Evolutionary conservation across 2,888 invertebrate species (phyloP), one percentile per base, ranked within the genome.

Genomic region (Allophyes oxyacanthae): DNA sequence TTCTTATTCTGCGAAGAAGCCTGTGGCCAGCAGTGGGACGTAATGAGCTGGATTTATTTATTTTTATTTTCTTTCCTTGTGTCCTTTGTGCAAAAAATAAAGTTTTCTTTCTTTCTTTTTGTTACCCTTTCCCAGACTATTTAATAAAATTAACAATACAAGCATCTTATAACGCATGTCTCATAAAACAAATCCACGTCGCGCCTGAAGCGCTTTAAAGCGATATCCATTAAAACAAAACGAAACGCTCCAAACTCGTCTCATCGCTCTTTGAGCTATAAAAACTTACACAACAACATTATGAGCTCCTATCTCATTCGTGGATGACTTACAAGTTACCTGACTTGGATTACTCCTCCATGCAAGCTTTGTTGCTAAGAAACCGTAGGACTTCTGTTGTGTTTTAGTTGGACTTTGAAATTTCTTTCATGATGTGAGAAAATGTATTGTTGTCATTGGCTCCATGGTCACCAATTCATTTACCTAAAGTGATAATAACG

Each of bases 221-320:
- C 54, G 57, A 56, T 70, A 46, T 46, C 68, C 62, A 65, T 77
- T 71, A 67, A 66, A 72, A 67, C 64, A 44, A 58, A 38, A 63
- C 42, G 49, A 43, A 57, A 66, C 57, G 54, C 33, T 54, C 26
- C 30, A 38, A 71, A 46, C 49, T 60, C 53, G 44, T 51, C 49
- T 41, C 34, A 13, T 36, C 34, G 52, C 66, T 48, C 48, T 30
- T 13, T 28, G 1, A 54, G 46, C 38, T 51, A 49, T 71, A 74
- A 75, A 74, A 71, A 75, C 59, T 72, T 67, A 11, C 41, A 56
- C 49, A 71, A 75, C 56, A 55, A 48, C 50, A 41, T 66, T 66
- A 71, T 71, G 72, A 64, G 64, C 57, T 63, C 41, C 34, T 44
- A 67, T 61, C 64, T 71, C 48, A 60, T 57, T 43, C 55, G 43